Base-by-base conservation (phyloP, 1,140 invertebrate genomes). In the Hesperophylax magnus region DNA sequence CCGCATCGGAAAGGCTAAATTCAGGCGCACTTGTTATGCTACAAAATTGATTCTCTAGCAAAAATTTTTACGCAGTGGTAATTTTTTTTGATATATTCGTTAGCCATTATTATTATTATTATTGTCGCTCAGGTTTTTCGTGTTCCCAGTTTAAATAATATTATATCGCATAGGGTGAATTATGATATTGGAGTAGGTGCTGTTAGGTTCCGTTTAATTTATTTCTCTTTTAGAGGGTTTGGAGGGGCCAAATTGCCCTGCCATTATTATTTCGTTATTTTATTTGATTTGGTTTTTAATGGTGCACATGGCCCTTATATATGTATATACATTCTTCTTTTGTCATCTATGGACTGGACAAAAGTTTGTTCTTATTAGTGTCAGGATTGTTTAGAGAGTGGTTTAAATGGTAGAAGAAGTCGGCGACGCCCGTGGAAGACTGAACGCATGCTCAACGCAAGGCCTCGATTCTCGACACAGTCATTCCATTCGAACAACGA, bases 131-230 rank as follows among this genome's bases (percentile, higher is more conserved):
- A 24, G 52, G 27, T 65, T 78, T 24, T 20, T 39, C 61, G 58
- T 78, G 76, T 53, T 65, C 61, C 61, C 76, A 63, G 76, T 78
- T 22, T 52, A 52, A 65, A 78, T 67, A 53, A 39, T 71, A 79
- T 82, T 82, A 78, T 77, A 56, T 54, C 53, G 27, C 58, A 52
- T 7, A 18, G 71, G 72, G 78, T 80, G 78, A 77, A 74, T 83
- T 83, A 80, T 83, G 78, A 83, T 76, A 14, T 47, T 47, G 39
- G 39, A 47, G 39, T 47, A 47, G 39, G 52, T 77, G 53, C 72
- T 24, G 72, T 82, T 82, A 79, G 78, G 80, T 82, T 79, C 78
- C 54, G 47, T 80, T 56, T 60, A 77, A 82, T 82, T 82, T 82
- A 82, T 79, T 61, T 82, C 34, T 61, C 60, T 77, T 79, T 80